These are phyloP conservation scores for Laspeyria flexula DNA, from an alignment of 2,888 invertebrate genomes.

Conservation along the genomic window DNA sequence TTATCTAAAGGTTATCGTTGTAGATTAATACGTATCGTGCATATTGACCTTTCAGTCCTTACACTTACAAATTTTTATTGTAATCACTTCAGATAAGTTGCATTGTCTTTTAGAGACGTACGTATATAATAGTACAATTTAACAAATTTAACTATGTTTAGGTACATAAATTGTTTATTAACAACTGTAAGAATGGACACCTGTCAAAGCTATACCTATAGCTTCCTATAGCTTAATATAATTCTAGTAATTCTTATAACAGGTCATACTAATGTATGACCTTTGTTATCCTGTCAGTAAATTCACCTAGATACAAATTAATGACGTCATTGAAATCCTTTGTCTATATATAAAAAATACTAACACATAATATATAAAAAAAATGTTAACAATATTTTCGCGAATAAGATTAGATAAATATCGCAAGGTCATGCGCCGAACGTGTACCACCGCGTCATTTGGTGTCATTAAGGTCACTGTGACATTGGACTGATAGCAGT, in stretches of 20 bases:
- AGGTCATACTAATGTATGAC: too few species aligned
- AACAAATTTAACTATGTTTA: too few species aligned
- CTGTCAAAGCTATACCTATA: too few species aligned
- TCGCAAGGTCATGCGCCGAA: conserved; percentile 78
- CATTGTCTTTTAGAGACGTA: too few species aligned
- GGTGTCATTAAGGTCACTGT: conserved; percentile 85
- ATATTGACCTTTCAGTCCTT: conserved; percentile 1
- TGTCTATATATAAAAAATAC: conserved; percentile 28
- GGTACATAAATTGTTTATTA: too few species aligned
- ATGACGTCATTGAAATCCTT: conserved; percentile 10
- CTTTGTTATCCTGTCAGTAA: too few species aligned
- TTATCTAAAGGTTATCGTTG: conserved; percentile 12
- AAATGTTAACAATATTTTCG: conserved; percentile 67
- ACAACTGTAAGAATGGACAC: too few species aligned
- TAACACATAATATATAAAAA: conserved; percentile 52
- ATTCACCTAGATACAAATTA: not conserved
- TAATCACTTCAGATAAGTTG: not conserved
- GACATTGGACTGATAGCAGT: conserved; percentile 82
- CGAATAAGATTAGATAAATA: conserved; percentile 84
- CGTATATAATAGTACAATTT: too few species aligned
- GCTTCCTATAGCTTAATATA: too few species aligned
- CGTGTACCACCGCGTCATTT: conserved; percentile 78
- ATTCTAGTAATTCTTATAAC: too few species aligned
- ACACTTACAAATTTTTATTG: not conserved
- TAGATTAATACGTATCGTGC: not conserved